Evolutionary conservation across 92 coral and sea anemone species (phyloP), one percentile per base, ranked within the genome.

Genomic region (Desmophyllum pertusum): DNA sequence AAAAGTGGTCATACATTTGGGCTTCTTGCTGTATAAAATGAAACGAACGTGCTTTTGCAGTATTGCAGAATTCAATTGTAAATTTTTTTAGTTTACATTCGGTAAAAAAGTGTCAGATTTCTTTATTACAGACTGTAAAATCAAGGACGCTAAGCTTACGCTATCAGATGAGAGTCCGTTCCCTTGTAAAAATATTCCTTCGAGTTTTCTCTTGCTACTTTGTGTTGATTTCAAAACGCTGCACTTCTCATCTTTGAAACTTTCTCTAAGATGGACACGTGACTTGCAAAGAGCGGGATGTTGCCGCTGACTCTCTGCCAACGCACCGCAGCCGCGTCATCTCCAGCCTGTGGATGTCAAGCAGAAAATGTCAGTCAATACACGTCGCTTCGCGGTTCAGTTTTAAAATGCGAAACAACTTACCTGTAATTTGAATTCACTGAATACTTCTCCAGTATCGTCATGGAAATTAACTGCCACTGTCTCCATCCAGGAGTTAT

Each of bases 271-370:
- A 96, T 96, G 35, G 98, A 88, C 85, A 91, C 92, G 91, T 96
- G 98, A 85, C 95, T 96, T 53, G 98, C 98, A 86, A 89, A 96
- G 10, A 96, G 90, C 43, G 98, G 98, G 59, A 96, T 96, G 87
- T 96, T 96, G 40, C 98, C 98, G 88, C 98, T 96, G 93, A 96
- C 98, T 42, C 98, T 87, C 81, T 96, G 98, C 98, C 98, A 96
- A 70, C 98, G 95, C 65, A 96, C 98, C 57, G 98, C 99, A 27
- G 98, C 93, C 73, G 99, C 99, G 76, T 96, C 99, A 69, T 96
- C 99, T 81, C 99, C 99, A 71, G 99, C 99, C 99, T 96, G 76
- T 37, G 41, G 41, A 67, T 29, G 9, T 15, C 1, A 17, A 27
- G 21, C 13, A 25, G 35, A 59, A 59, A 25, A 27, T 59, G 63